These are phyloP conservation scores for Sturmia bella DNA, from an alignment of 2,888 invertebrate genomes.

Conservation along the genomic window DNA sequence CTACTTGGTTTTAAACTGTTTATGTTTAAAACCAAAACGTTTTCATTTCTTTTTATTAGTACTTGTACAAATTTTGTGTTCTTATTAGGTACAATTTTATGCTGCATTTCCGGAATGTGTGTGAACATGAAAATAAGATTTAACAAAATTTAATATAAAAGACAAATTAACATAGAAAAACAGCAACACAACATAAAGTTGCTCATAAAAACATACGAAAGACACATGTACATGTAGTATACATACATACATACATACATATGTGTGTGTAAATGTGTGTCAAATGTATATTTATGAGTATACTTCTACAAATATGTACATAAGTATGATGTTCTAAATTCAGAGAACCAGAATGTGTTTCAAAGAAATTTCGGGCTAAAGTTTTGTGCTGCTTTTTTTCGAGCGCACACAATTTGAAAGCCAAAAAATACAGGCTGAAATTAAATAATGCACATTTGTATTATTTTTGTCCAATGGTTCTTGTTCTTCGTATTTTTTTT, in stretches of 20 bases:
- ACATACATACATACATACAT: no score
- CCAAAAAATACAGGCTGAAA: conserved; percentile 14
- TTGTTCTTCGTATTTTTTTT: no score
- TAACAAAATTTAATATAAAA: conserved; percentile 3
- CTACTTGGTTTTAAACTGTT: background rate
- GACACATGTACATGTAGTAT: no score
- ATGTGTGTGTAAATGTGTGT: background rate
- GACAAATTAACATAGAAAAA: conserved; percentile 27
- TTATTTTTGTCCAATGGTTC: no score
- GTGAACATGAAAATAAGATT: conserved; percentile 46
- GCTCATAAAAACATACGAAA: background rate
- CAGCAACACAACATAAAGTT: background rate
- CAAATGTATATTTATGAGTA: background rate
- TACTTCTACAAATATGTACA: background rate
- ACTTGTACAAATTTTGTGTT: background rate
- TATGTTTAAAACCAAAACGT: background rate
- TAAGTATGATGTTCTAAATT: background rate
- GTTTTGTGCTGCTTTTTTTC: background rate
- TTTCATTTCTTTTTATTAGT: background rate
- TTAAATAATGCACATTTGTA: no score
- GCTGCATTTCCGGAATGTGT: conserved; percentile 62
- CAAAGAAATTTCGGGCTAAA: conserved; percentile 1
- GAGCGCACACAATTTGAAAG: background rate
- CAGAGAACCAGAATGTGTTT: conserved; percentile 1
- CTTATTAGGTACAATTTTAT: conserved; percentile 48